These are phyloP conservation scores for Periphyllus acericola DNA, from an alignment of 2,888 invertebrate genomes.

Conservation along the genomic window DNA sequence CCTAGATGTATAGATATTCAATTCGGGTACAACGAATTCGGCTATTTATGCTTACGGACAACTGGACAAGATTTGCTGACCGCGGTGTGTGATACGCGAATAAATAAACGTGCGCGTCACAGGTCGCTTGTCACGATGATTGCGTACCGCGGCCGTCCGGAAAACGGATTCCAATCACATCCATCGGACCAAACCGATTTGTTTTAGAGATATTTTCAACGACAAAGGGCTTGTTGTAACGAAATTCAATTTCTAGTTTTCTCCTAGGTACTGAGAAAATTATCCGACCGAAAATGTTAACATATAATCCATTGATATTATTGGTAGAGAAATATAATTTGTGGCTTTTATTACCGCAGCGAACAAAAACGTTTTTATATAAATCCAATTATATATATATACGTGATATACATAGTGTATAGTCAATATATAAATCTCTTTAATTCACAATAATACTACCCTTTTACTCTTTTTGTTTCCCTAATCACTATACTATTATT, in stretches of 20 bases:
- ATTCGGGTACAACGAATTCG: no score
- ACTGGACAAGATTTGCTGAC: no score
- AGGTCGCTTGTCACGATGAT: neutral
- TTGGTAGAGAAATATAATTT: neutral
- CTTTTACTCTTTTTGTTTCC: no score
- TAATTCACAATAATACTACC: no score
- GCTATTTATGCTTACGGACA: no score
- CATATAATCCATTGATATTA: neutral
- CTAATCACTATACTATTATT: no score
- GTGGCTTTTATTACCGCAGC: neutral
- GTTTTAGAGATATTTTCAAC: neutral
- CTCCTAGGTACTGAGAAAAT: neutral
- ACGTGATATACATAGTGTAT: no score
- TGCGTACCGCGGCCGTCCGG: neutral
- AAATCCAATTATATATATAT: neutral
- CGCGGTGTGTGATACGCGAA: neutral
- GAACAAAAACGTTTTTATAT: neutral
- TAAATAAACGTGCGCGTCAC: neutral
- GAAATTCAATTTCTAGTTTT: neutral
- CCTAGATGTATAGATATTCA: no score
- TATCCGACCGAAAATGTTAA: neutral
- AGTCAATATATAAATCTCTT: no score
- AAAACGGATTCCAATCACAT: neutral
- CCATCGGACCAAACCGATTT: neutral
- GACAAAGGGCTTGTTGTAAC: neutral